Percentiles rank a stretch among this genome's conserved stretches.
phyloP scores from a whole-genome alignment of 2,888 invertebrate genomes.

The Homarus gammarus region DNA sequence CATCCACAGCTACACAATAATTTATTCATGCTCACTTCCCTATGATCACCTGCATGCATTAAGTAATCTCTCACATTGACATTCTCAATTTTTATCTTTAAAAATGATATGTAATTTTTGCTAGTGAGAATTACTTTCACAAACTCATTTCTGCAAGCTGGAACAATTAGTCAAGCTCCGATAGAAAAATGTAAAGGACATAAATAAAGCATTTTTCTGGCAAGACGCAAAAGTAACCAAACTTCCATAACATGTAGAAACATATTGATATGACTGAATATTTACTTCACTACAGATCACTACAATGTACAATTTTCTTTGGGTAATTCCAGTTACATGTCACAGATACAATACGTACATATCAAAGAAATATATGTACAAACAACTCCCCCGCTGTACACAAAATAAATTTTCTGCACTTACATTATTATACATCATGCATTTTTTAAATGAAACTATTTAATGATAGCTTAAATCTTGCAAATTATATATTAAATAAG shows the following conservation, averaged over 20 bases:
- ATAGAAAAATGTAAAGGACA: background rate
- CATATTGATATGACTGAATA: background rate
- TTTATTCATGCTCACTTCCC: constrained; percentile 7
- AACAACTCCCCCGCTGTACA: too few relatives aligned
- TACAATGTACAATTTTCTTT: background rate
- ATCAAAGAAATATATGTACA: too few relatives aligned
- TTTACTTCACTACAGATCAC: background rate
- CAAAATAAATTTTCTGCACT: too few relatives aligned
- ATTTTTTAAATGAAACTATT: too few relatives aligned
- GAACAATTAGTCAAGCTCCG: background rate
- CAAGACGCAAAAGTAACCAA: background rate
- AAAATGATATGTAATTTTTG: constrained; percentile 24
- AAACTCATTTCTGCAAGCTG: background rate
- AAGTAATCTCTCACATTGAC: constrained; percentile 10
- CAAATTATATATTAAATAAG: too few relatives aligned
- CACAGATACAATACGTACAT: too few relatives aligned
- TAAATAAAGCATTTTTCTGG: background rate
- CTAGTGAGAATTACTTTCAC: background rate
- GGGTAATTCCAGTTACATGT: too few relatives aligned
- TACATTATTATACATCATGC: too few relatives aligned
- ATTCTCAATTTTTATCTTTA: constrained; percentile 1
- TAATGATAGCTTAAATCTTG: too few relatives aligned
- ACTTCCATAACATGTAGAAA: background rate
- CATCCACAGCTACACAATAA: background rate
- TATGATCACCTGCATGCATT: background rate